These are phyloP conservation scores for Ia io DNA, from an alignment of 2,113 vertebrate species.

Conservation along the genomic window DNA sequence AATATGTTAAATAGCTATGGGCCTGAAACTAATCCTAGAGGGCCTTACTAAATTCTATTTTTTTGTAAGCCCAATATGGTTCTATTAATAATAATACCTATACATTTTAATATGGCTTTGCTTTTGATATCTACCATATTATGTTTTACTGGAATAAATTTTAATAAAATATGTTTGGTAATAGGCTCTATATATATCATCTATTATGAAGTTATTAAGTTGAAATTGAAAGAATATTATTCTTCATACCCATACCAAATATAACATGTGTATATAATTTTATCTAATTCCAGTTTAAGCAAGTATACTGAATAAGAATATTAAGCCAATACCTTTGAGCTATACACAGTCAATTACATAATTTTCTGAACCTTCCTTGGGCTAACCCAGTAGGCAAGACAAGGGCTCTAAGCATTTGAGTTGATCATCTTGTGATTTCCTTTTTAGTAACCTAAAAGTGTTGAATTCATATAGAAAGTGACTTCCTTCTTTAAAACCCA, in stretches of 20 bases:
- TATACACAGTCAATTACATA: constrained; percentile 15
- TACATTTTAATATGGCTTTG: constrained; percentile 63
- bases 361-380: background rate
- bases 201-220: constrained; percentile 44
- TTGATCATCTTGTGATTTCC: constrained; percentile 25
- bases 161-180: constrained; percentile 37
- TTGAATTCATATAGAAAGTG: background rate
- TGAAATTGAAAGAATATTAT: constrained; percentile 37
- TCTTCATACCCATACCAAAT: background rate
- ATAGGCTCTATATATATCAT: background rate
- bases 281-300: background rate
- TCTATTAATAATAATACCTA: constrained; percentile 68
- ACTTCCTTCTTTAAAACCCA: background rate
- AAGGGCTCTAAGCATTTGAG: background rate
- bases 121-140: constrained; percentile 48
- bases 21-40: constrained; percentile 65
- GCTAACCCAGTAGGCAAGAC: background rate
- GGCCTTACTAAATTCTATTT: constrained; percentile 43
- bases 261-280: constrained; percentile 15
- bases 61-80: constrained; percentile 58
- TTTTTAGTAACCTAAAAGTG: background rate
- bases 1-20: constrained; percentile 77
- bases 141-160: constrained; percentile 13
- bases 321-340: background rate
- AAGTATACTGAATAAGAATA: background rate